These are phyloP conservation scores for Flexamia atlantica DNA, from an alignment of 2,888 invertebrate genomes.

Conservation along the genomic window DNA sequence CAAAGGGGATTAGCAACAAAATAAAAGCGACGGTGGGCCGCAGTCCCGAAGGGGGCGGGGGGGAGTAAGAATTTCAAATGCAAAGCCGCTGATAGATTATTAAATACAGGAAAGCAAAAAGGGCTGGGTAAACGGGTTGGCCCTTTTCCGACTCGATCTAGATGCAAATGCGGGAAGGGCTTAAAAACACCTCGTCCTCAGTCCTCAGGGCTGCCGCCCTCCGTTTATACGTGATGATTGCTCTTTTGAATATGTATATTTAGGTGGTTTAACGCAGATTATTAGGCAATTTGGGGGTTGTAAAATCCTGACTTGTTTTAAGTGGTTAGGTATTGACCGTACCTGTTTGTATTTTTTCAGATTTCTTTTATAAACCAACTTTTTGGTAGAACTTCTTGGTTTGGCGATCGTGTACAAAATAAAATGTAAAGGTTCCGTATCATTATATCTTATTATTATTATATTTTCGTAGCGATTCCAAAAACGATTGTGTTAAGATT, in stretches of 20 bases:
- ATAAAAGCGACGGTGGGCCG: constrained; percentile 29
- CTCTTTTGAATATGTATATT: constrained; percentile 44
- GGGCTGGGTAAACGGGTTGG: constrained; percentile 53
- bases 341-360: too few relatives aligned
- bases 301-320: background rate
- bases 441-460: too few relatives aligned
- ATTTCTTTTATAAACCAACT: too few relatives aligned
- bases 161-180: constrained; percentile 51
- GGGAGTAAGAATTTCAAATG: constrained; percentile 49
- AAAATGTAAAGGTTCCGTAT: too few relatives aligned
- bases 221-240: constrained; percentile 44
- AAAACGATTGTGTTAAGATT: too few relatives aligned
- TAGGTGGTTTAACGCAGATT: background rate
- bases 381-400: too few relatives aligned
- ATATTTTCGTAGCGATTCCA: too few relatives aligned
- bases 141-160: constrained; percentile 56
- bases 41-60: background rate
- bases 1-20: constrained; percentile 39
- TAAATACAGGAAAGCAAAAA: constrained; percentile 56
- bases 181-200: constrained; percentile 50
- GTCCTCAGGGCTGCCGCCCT: background rate
- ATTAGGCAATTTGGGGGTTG: background rate
- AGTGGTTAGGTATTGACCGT: too few relatives aligned
- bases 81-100: constrained; percentile 56
- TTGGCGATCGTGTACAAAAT: too few relatives aligned